Evolutionary conservation across 2,113 vertebrate genomes (phyloP).

Genomic region (Solenodon paradoxus): DNA sequence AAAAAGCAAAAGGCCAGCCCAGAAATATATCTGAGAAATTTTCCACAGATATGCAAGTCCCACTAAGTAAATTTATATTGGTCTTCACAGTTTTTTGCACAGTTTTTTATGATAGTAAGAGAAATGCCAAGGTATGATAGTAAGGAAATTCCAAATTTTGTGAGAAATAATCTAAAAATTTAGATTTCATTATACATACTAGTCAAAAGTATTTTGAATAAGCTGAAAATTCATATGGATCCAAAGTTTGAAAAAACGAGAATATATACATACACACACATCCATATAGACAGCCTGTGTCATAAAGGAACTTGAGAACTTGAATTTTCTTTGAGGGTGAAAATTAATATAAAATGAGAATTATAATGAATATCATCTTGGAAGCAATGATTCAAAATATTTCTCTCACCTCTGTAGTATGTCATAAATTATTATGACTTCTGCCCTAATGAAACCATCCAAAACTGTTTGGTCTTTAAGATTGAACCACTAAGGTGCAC

Average conservation of each 20-base stretch:
- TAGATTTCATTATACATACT: neutral
- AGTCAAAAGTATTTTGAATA: constrained; percentile 13
- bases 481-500: no score
- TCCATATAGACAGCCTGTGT: no score
- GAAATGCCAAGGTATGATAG: constrained; percentile 14
- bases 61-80: constrained; percentile 5
- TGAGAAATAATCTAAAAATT: neutral
- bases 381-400: no score
- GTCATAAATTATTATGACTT: no score
- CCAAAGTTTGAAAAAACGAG: neutral
- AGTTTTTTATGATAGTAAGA: constrained; percentile 29
- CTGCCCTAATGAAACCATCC: no score
- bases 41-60: neutral
- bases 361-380: no score
- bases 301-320: no score
- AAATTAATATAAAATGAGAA: no score
- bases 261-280: neutral
- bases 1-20: constrained; percentile 51
- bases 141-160: no score
- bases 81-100: neutral
- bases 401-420: no score
- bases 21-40: constrained; percentile 41
- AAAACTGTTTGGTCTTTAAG: no score
- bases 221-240: neutral
- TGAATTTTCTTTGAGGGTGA: no score